phyloP scores from a whole-genome alignment of 1,140 invertebrate genomes.

The Gyrodactylus bullatarudis region DNA sequence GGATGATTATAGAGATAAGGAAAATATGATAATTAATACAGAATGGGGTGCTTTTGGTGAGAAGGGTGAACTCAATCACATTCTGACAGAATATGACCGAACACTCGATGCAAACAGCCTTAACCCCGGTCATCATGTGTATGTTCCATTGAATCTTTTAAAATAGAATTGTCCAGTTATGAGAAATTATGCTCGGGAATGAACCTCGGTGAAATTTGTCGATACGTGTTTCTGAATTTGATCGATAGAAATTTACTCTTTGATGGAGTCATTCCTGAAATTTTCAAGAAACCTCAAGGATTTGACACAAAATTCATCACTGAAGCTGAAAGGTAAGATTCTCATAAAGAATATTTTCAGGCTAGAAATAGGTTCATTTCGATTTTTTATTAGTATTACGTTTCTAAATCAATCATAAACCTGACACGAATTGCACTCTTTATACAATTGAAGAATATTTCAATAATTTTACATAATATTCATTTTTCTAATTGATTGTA shows the following conservation, averaged over 20 bases:
- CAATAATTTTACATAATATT: no score
- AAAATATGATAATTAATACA: conserved; percentile 45
- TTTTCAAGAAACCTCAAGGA: neutral
- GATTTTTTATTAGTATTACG: no score
- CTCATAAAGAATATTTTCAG: no score
- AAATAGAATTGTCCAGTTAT: no score
- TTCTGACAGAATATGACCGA: conserved; percentile 51
- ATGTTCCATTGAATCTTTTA: no score
- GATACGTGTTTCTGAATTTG: conserved; percentile 21
- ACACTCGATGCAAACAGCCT: conserved; percentile 49
- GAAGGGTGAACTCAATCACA: conserved; percentile 44
- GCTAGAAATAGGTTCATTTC: no score
- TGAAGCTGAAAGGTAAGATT: conserved; percentile 2
- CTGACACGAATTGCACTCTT: no score
- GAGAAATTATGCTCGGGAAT: conserved; percentile 26
- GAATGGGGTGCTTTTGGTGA: conserved; percentile 94
- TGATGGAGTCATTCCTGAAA: neutral
- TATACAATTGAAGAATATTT: no score
- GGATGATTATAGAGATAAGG: conserved; percentile 14
- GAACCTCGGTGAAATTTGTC: conserved; percentile 25
- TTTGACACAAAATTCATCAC: conserved; percentile 1
- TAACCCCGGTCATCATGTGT: conserved; percentile 34
- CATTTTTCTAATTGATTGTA: no score
- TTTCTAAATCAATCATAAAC: no score
- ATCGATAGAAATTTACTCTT: conserved; percentile 11